These are phyloP conservation scores for Drosophila formosana DNA, from an alignment of 2,888 invertebrate species.

Conservation along the genomic window DNA sequence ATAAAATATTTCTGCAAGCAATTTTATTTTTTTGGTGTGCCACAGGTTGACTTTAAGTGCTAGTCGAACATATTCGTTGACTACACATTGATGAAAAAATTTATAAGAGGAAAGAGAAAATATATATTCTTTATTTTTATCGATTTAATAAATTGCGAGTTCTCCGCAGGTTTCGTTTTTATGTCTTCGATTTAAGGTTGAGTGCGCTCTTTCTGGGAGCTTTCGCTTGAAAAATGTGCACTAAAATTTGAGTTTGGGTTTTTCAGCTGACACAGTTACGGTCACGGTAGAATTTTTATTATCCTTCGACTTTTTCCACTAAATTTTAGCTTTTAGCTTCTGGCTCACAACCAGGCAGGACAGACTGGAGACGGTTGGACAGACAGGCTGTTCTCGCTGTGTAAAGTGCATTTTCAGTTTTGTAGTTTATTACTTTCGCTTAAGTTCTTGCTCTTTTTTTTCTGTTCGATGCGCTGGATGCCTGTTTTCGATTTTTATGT, in stretches of 20 bases:
- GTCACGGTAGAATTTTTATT: conserved; percentile 60
- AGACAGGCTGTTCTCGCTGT: conserved; percentile 22
- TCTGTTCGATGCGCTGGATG: conserved; percentile 33
- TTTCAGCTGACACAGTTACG: conserved; percentile 70
- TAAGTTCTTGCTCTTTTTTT: conserved; percentile 52
- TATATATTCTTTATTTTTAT: conserved; percentile 49
- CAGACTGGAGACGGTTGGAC: conserved; percentile 2
- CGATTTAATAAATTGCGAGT: conserved; percentile 72
- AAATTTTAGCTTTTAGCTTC: conserved; percentile 37
- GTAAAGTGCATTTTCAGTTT: conserved; percentile 65
- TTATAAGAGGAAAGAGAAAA: not conserved
- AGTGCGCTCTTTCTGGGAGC: conserved; percentile 30
- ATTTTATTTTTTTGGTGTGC: conserved; percentile 12
- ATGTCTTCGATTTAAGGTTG: conserved; percentile 63
- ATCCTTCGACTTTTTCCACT: conserved; percentile 47
- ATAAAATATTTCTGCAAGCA: not conserved
- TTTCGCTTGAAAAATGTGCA: conserved; percentile 41
- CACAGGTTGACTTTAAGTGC: conserved; percentile 46
- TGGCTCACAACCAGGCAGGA: conserved; percentile 19
- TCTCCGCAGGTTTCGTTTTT: conserved; percentile 41
- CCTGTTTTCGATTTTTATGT: conserved; percentile 51
- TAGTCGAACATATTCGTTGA: conserved; percentile 38
- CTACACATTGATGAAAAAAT: conserved; percentile 6
- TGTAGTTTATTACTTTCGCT: conserved; percentile 71
- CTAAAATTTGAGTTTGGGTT: conserved; percentile 34